Evolutionary conservation across 1,140 invertebrate species (phyloP).

Genomic region (Bombus picipes): DNA sequence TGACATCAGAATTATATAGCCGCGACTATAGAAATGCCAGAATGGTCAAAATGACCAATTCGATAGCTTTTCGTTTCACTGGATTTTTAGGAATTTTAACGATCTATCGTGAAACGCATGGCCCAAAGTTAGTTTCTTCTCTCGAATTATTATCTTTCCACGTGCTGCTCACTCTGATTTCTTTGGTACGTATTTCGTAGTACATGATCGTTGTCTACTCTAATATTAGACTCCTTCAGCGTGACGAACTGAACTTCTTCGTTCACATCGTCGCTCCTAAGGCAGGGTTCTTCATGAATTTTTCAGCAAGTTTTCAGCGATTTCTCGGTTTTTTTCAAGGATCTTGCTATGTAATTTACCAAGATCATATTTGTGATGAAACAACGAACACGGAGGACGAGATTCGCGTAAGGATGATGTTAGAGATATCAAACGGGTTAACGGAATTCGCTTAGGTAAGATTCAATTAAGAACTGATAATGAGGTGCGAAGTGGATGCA

Average conservation of each 20-base stretch:
- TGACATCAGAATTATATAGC: neutral
- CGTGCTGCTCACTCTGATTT: neutral
- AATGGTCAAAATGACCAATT: neutral
- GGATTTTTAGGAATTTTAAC: neutral
- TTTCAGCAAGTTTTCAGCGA: neutral
- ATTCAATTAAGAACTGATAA: conserved; percentile 39
- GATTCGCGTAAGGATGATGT: neutral
- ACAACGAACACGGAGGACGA: neutral
- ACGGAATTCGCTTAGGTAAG: conserved; percentile 9
- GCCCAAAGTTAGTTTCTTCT: too few relatives aligned
- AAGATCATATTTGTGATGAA: too few relatives aligned
- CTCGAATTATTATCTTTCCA: neutral
- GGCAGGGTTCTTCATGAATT: neutral
- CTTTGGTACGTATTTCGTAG: neutral
- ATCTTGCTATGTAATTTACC: neutral
- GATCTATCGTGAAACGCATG: neutral
- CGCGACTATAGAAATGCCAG: neutral
- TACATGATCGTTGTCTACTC: neutral
- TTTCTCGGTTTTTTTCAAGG: neutral
- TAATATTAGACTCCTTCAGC: neutral
- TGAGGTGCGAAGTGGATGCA: conserved; percentile 12
- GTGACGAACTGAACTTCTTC: neutral
- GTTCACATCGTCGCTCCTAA: neutral
- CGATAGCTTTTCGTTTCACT: neutral
- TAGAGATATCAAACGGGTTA: neutral